Evolutionary conservation across 2,797 vertebrate genomes (phyloP).

Genomic region (Macropus fuliginosus): DNA sequence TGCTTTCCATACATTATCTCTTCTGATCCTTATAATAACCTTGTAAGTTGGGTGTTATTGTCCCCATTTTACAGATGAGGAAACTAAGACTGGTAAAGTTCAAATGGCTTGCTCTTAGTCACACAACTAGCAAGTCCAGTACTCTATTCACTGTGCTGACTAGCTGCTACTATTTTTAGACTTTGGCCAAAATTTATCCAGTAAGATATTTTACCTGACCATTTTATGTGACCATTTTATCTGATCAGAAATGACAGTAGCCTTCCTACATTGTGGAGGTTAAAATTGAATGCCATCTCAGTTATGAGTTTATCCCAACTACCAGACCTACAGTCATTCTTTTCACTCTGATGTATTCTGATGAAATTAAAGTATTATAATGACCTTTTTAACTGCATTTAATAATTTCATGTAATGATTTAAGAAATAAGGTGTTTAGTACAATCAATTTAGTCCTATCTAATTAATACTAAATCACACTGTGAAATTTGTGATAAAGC

Average conservation of each 20-base stretch:
- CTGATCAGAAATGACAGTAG: not conserved
- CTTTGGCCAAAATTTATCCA: not conserved
- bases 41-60: not conserved
- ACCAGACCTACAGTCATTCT: not conserved
- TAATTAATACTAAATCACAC: not conserved
- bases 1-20: not conserved
- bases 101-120: not conserved
- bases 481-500: not conserved
- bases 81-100: not conserved
- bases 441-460: not conserved
- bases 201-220: not conserved
- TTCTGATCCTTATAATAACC: not conserved
- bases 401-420: not conserved
- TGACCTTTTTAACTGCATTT: not conserved
- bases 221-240: not conserved
- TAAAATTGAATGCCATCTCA: not conserved
- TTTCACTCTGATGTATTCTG: not conserved
- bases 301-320: not conserved
- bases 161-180: not conserved
- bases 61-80: not conserved
- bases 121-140: not conserved
- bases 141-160: not conserved
- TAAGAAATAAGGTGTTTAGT: not conserved
- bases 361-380: not conserved
- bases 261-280: not conserved